Evolutionary conservation across 2,888 invertebrate species (phyloP).

Genomic region (Melolontha melolontha): DNA sequence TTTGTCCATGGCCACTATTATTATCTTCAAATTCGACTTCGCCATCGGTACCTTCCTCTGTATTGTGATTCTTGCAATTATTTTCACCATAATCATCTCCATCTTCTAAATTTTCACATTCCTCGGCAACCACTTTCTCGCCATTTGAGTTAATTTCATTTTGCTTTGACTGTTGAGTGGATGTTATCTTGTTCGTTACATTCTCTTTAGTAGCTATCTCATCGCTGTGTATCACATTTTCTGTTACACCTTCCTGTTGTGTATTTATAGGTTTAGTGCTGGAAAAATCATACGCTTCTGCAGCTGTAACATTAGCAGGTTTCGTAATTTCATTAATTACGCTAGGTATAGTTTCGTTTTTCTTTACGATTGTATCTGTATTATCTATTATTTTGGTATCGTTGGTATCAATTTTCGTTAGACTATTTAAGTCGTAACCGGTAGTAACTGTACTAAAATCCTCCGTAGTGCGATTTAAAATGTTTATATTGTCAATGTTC

Average conservation of each 20-base stretch:
- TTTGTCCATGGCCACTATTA: not conserved
- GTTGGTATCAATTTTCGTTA: not conserved
- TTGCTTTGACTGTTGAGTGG: conserved; percentile 37
- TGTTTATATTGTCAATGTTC: not conserved
- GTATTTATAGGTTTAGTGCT: not conserved
- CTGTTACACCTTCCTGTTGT: conserved; percentile 1
- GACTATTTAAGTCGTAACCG: not conserved
- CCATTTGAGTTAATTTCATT: conserved; percentile 32
- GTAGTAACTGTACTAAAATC: not conserved
- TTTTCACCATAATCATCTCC: conserved; percentile 17
- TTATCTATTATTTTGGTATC: not conserved
- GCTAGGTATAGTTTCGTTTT: conserved; percentile 12
- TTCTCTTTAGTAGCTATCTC: conserved; percentile 14
- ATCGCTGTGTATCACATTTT: conserved; percentile 8
- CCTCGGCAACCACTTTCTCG: conserved; percentile 4
- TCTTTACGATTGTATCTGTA: not conserved
- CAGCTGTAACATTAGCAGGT: not conserved
- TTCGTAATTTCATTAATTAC: conserved; percentile 28
- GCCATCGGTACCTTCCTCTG: conserved; percentile 29
- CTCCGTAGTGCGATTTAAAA: not conserved
- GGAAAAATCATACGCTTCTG: not conserved
- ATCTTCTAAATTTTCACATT: conserved; percentile 10
- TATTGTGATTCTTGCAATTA: conserved; percentile 19
- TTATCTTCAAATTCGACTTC: conserved; percentile 32
- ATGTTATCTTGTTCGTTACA: not conserved